A percentile compares a stretch with the other conserved stretches of the same genome.
Evolutionary conservation across 2,113 vertebrate genomes (phyloP).

Genomic region (Apistogramma diplotaenia): DNA sequence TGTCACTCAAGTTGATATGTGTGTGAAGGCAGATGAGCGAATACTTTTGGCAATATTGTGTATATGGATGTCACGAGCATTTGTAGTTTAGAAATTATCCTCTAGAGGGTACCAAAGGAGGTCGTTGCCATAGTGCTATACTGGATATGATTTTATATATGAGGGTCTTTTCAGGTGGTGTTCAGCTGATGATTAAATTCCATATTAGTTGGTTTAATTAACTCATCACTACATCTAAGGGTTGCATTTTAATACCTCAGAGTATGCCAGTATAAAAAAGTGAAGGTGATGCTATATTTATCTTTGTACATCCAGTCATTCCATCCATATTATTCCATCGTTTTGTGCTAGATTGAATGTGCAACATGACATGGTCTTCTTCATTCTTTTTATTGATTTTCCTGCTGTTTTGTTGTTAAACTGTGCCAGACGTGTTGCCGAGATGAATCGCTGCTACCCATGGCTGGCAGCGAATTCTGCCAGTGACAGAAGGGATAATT

Average conservation of each 20-base stretch:
- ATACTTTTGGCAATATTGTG: too few species aligned
- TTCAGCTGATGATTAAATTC: constrained; percentile 80
- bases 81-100: constrained; percentile 53
- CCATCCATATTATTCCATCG: constrained; percentile 29
- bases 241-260: constrained; percentile 21
- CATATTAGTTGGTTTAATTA: constrained; percentile 43
- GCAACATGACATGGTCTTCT: constrained; percentile 58
- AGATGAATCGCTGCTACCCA: constrained; percentile 94
- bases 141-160: constrained; percentile 25
- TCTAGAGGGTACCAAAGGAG: constrained; percentile 69
- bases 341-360: constrained; percentile 47
- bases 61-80: neutral
- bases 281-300: neutral
- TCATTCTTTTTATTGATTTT: constrained; percentile 90
- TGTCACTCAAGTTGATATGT: too few species aligned
- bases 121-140: constrained; percentile 6
- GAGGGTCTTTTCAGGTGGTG: constrained; percentile 46
- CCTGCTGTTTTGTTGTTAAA: constrained; percentile 86
- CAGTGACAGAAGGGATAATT: constrained; percentile 99
- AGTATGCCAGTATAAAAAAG: constrained; percentile 17
- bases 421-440: constrained; percentile 89
- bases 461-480: constrained; percentile 91
- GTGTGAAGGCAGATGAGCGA: too few species aligned
- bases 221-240: constrained; percentile 7
- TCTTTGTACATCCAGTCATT: constrained; percentile 20